Evolutionary conservation across 1,140 invertebrate species (phyloP), one percentile per base, ranked within the genome.

Genomic region (Stegodyphus mimosarum): DNA sequence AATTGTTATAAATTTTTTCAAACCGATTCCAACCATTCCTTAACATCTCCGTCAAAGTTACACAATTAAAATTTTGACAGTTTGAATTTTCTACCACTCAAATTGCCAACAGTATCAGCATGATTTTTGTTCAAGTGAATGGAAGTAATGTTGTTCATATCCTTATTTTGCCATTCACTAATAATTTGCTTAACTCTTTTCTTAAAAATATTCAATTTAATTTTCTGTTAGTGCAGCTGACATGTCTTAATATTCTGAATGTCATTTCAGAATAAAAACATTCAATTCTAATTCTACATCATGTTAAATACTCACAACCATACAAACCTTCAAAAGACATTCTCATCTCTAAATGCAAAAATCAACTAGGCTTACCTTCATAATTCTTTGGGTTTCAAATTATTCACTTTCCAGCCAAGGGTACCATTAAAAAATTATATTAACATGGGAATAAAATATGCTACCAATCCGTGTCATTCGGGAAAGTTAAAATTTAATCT

Each of bases 1-100:
- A 5, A 60, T 89, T 88, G 13, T 89, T 87, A 75, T 90, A 76
- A 7, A 89, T 89, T 50, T 88, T 89, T 51, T 86, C 64, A 75
- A 90, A 90, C 66, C 89, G 88, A 90, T 0, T 76, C 50, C 6
- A 90, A 69, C 89, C 89, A 90, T 1, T 88, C 88, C 50, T 86
- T 89, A 2, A 89, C 74, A 33, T 87, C 78, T 10, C 15, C 5
- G 55, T 60, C 53, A 60, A 60, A 60, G 1, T 60, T 60, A 60
- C 55, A 15, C 15, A 60, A 60, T 60, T 60, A 1, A 10, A 60
- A 60, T 15, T 60, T 60, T 15, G 55, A 15, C 15, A 60, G 15
- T 60, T 60, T 60, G 15, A 60, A 60, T 60, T 60, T 60, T 60
- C 15, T 9, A 60, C 15, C 0, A 15, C 55, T 60, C 55, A 60